These are phyloP conservation scores for Cheilosia impressa DNA, from an alignment of 2,888 invertebrate genomes.

Conservation along the genomic window DNA sequence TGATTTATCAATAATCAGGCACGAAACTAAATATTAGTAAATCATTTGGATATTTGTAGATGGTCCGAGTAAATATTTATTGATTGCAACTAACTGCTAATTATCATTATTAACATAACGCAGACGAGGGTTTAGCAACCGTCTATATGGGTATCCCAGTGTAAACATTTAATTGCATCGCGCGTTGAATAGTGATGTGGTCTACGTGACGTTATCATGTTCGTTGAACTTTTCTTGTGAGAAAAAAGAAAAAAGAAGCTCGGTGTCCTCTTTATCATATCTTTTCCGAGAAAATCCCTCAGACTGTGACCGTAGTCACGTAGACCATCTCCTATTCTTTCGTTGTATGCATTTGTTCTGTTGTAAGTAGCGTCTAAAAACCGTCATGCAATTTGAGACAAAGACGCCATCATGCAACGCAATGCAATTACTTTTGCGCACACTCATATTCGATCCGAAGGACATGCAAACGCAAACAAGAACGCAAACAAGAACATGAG, in stretches of 20 bases:
- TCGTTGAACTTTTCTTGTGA: background rate
- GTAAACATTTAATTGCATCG: too few species aligned
- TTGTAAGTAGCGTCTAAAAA: background rate
- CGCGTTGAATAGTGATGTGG: background rate
- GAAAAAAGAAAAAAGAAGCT: background rate
- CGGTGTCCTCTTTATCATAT: background rate
- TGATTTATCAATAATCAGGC: too few species aligned
- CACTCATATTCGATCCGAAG: constrained; percentile 1
- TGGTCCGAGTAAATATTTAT: too few species aligned
- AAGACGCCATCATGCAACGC: background rate
- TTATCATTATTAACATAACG: too few species aligned
- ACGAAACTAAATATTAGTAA: too few species aligned
- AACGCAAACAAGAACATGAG: constrained; percentile 3
- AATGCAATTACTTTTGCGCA: constrained; percentile 1
- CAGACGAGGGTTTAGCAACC: too few species aligned
- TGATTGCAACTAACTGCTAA: too few species aligned
- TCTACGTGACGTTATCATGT: constrained; percentile 9
- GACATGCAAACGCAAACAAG: constrained; percentile 10
- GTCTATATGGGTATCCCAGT: too few species aligned
- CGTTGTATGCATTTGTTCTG: constrained; percentile 9
- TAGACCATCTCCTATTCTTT: constrained; percentile 12
- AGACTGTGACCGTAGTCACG: constrained; percentile 27
- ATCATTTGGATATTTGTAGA: too few species aligned
- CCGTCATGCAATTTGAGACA: background rate
- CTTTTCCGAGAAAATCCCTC: background rate